phyloP scores from a whole-genome alignment of 2,888 invertebrate species.

The Stramonita haemastoma region DNA sequence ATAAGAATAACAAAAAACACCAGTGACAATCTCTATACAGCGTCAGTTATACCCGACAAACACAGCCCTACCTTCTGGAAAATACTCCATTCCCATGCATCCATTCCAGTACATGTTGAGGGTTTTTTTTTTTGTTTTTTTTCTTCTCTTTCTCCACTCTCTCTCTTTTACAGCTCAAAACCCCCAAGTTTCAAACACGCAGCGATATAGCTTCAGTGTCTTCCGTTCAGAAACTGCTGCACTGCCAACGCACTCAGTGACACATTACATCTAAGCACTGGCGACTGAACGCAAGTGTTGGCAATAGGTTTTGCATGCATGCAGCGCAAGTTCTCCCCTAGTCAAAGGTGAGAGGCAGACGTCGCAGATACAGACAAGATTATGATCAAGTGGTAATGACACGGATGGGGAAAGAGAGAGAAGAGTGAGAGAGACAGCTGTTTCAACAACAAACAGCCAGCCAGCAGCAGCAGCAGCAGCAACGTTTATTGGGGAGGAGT shows the following conservation, averaged over 20 bases:
- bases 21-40: not conserved
- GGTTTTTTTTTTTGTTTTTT: no score
- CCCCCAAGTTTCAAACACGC: not conserved
- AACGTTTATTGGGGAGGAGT: no score
- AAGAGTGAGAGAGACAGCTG: constrained; percentile 26
- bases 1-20: not conserved
- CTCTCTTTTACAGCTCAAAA: not conserved
- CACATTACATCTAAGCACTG: not conserved
- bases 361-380: not conserved
- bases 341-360: not conserved
- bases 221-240: not conserved
- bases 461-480: not conserved
- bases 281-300: not conserved
- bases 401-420: no score
- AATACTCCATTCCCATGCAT: constrained; percentile 34
- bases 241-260: not conserved
- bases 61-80: constrained; percentile 12
- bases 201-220: not conserved
- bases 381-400: constrained; percentile 21
- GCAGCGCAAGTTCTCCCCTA: not conserved
- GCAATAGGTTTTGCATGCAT: not conserved
- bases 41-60: not conserved
- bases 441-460: constrained; percentile 5
- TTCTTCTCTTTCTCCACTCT: not conserved
- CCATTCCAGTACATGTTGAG: constrained; percentile 32